A percentile compares a stretch with the other conserved stretches of the same genome.
Conservation (phyloP, 2,113 vertebrate genomes). For the Psittacus erithacus region DNA sequence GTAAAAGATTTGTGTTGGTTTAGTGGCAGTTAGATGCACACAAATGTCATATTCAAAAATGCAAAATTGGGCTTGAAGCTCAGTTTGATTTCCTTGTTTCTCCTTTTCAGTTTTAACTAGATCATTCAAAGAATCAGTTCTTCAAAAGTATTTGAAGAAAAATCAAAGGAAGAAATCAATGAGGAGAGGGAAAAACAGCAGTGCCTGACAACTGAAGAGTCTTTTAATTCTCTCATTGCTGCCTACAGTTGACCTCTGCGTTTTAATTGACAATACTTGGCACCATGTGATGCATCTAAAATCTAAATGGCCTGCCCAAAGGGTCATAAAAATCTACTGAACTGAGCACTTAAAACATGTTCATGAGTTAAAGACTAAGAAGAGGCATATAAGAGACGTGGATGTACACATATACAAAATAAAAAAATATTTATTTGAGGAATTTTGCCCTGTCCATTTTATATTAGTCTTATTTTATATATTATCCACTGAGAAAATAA, state of each 20-base stretch:
- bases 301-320: not conserved
- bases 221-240: not conserved
- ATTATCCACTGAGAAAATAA: not conserved
- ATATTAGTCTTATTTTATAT: not conserved
- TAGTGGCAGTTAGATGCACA: not conserved
- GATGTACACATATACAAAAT: not conserved
- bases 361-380: not conserved
- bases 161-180: not conserved
- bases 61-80: not conserved
- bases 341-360: not conserved
- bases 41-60: not conserved
- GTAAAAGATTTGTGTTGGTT: not conserved
- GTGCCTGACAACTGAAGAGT: not conserved
- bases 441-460: not conserved
- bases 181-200: not conserved
- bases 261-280: not conserved
- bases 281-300: not conserved
- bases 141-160: not conserved
- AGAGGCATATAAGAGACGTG: not conserved
- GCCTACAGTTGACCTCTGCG: not conserved
- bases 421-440: not conserved
- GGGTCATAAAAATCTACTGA: not conserved
- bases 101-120: not conserved
- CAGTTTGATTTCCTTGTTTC: not conserved
- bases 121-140: not conserved